Base-by-base conservation (phyloP, 2,797 vertebrate genomes). In the Distichodus sexfasciatus region DNA sequence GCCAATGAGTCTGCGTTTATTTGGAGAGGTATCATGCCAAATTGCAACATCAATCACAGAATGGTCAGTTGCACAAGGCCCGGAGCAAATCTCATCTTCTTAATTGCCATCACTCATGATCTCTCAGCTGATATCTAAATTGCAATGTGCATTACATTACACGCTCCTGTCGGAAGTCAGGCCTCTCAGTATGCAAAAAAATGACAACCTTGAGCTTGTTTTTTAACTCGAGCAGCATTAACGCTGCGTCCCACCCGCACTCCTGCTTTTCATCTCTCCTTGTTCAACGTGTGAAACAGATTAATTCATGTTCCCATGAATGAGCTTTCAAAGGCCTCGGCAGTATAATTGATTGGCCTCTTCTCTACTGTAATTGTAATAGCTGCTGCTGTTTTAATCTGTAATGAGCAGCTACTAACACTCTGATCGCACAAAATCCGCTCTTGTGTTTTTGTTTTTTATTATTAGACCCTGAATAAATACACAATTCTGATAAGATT, bases 201-300 rank as follows among this genome's bases (percentile, higher is more conserved):
- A 72, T 65, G 9, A 67, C 66, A 69, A 75, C 66, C 75, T 57
- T 33, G 58, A 51, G 43, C 26, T 26, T 17, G 70, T 69, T 63
- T 66, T 70, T 62, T n/a, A n/a, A 75, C 43, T 46, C 53, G 54
- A 51, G 64, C 38, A 28, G 53, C 36, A 66, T 72, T 75, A 72
- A 69, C 53, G 62, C 41, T 57, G 55, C 26, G 51, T n/a, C n/a
- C 17, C 59, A 55, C 54, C 67, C 15, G 47, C 31, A 33, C 19
- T 19, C n/a, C 19, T 3, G 28, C 28, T 67, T 21, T 60, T 76
- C 53, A 75, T 69, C 65, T 69, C n/a, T 11, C 44, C 31, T 24
- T 51, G 58, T 60, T 54, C 54, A 70, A 64, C 36, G 31, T 69
- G 68, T 33, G 50, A 66, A 72, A 41, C 31, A 59, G 60, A 65